phyloP scores from a whole-genome alignment of 2,797 vertebrate genomes.

The Chloroceryle inda region DNA sequence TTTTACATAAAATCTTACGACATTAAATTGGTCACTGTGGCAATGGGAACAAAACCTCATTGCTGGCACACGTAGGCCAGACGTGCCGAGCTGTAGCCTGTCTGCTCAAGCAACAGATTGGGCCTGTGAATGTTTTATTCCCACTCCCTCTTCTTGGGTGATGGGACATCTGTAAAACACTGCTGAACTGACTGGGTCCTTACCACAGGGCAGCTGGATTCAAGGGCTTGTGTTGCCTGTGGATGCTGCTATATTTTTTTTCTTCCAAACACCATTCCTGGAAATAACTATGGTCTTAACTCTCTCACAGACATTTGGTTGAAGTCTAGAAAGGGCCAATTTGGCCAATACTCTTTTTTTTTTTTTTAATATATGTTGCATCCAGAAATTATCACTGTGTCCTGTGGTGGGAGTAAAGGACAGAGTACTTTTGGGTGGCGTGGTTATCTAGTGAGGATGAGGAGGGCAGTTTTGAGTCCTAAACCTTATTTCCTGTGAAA shows the following conservation, averaged over 20 bases:
- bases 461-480: conserved; percentile 3
- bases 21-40: neutral
- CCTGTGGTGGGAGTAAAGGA: conserved; percentile 12
- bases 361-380: neutral
- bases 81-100: neutral
- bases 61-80: neutral
- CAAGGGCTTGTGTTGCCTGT: conserved; percentile 33
- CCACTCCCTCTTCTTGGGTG: neutral
- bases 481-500: conserved; percentile 52
- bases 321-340: neutral
- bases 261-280: conserved; percentile 63
- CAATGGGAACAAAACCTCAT: neutral
- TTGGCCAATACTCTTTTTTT: neutral
- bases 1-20: neutral
- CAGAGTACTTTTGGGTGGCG: neutral
- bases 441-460: neutral
- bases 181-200: conserved; percentile 21
- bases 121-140: conserved; percentile 37
- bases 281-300: conserved; percentile 52
- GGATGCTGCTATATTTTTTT: conserved; percentile 61
- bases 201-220: conserved; percentile 23
- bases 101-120: neutral
- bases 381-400: conserved; percentile 39
- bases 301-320: neutral
- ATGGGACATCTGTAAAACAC: neutral